A percentile compares a stretch with the other conserved stretches of the same genome.
Conservation (phyloP, 2,888 invertebrate genomes). For the Cerceris rybyensis region DNA sequence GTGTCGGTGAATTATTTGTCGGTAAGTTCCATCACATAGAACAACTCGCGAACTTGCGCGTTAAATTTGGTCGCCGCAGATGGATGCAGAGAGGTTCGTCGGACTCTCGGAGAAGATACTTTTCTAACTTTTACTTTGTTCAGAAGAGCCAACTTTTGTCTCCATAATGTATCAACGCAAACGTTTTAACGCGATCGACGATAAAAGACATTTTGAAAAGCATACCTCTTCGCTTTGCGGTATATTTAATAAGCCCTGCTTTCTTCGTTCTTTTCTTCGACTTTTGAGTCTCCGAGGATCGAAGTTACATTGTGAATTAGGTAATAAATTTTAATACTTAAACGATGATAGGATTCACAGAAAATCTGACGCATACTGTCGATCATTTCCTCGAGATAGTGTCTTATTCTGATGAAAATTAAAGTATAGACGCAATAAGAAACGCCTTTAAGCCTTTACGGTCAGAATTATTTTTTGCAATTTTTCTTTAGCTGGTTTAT, state of each 20-base stretch:
- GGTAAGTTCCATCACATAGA: conserved; percentile 38
- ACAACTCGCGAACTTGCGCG: conserved; percentile 43
- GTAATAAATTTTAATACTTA: too few species aligned
- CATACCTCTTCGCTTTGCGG: conserved; percentile 28
- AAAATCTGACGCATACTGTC: too few species aligned
- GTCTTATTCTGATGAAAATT: too few species aligned
- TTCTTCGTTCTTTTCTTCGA: background rate
- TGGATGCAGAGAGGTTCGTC: conserved; percentile 50
- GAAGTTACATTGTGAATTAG: too few species aligned
- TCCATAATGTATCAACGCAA: conserved; percentile 61
- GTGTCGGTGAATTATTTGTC: conserved; percentile 32
- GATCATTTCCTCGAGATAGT: too few species aligned
- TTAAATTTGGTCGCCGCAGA: conserved; percentile 47
- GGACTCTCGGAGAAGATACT: conserved; percentile 28
- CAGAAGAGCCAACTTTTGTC: conserved; percentile 54
- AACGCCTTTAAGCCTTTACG: too few species aligned
- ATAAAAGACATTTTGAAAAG: conserved; percentile 27
- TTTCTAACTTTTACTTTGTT: conserved; percentile 44
- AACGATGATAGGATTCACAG: too few species aligned
- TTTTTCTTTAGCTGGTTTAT: too few species aligned
- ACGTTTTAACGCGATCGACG: conserved; percentile 56
- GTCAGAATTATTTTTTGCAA: too few species aligned
- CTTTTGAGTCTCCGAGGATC: background rate
- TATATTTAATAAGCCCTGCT: background rate
- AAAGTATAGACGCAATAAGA: too few species aligned